These are phyloP conservation scores for Brachionichthys hirsutus DNA, from an alignment of 2,113 vertebrate species.

Conservation along the genomic window DNA sequence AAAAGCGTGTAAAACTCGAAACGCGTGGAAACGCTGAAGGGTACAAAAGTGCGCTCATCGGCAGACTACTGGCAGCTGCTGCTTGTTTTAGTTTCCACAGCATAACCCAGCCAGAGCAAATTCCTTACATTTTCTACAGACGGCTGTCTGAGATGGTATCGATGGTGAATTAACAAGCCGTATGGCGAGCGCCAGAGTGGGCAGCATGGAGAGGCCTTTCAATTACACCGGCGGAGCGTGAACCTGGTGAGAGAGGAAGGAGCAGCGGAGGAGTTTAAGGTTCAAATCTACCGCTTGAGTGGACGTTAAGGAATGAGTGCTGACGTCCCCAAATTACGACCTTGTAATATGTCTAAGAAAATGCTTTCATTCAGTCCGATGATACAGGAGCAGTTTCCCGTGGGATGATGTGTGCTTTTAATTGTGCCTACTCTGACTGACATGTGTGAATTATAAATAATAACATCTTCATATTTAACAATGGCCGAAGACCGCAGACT, in stretches of 20 bases:
- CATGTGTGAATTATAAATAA: too few species aligned
- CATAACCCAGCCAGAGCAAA: constrained; percentile 19
- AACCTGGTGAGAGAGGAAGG: constrained; percentile 22
- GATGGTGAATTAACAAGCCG: constrained; percentile 11
- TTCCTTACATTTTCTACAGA: constrained; percentile 28
- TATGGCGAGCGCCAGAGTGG: constrained; percentile 1
- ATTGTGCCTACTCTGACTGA: too few species aligned
- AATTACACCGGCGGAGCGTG: constrained; percentile 27
- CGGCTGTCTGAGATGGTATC: constrained; percentile 5
- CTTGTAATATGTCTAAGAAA: neutral
- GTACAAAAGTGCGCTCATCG: constrained; percentile 43
- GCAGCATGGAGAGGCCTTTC: constrained; percentile 10
- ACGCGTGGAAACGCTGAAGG: constrained; percentile 38
- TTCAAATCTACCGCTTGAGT: constrained; percentile 1
- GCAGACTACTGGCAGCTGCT: constrained; percentile 46
- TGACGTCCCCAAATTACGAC: neutral
- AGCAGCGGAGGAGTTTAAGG: constrained; percentile 15
- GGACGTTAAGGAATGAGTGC: neutral
- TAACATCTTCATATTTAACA: too few species aligned
- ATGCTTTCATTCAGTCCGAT: neutral
- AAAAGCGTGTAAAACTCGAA: constrained; percentile 46
- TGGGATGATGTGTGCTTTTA: too few species aligned
- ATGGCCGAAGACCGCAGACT: too few species aligned
- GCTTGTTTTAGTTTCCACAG: constrained; percentile 47
- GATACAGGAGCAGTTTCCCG: too few species aligned